A percentile compares a stretch with the other conserved stretches of the same genome.
These are phyloP conservation scores for Melanostoma mellinum DNA, from an alignment of 2,888 invertebrate species.

Conservation along the genomic window DNA sequence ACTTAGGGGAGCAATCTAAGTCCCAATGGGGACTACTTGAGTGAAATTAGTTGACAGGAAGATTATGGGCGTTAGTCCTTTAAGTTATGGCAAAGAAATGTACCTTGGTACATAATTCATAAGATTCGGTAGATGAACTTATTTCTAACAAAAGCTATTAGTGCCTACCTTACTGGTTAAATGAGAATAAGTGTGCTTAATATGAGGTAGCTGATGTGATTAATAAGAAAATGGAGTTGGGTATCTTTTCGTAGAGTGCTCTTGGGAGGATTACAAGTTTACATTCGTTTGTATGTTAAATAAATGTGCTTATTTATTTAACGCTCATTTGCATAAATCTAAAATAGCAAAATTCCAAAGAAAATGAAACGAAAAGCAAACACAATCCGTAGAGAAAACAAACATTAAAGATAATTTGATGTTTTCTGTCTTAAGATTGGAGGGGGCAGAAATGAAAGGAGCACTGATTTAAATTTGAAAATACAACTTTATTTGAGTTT, in stretches of 20 bases:
- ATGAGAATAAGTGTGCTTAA: constrained; percentile 10
- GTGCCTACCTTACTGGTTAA: not conserved
- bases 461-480: too few species aligned
- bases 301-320: too few species aligned
- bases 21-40: constrained; percentile 15
- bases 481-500: too few species aligned
- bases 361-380: too few species aligned
- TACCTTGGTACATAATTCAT: constrained; percentile 7
- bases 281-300: too few species aligned
- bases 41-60: constrained; percentile 49
- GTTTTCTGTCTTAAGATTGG: too few species aligned
- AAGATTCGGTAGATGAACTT: not conserved
- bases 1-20: constrained; percentile 46
- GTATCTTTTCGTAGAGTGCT: not conserved
- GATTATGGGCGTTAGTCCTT: constrained; percentile 28
- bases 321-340: too few species aligned
- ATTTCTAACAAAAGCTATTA: constrained; percentile 19
- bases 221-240: not conserved
- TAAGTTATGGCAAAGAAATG: constrained; percentile 18
- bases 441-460: too few species aligned
- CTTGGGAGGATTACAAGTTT: too few species aligned
- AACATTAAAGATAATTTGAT: too few species aligned
- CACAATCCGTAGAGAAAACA: too few species aligned
- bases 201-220: not conserved
- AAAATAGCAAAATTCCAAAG: too few species aligned